Percentiles rank a stretch among this genome's conserved stretches.
Conservation (phyloP, 2,113 vertebrate species). For the zebrafish (Danio rerio) region DNA sequence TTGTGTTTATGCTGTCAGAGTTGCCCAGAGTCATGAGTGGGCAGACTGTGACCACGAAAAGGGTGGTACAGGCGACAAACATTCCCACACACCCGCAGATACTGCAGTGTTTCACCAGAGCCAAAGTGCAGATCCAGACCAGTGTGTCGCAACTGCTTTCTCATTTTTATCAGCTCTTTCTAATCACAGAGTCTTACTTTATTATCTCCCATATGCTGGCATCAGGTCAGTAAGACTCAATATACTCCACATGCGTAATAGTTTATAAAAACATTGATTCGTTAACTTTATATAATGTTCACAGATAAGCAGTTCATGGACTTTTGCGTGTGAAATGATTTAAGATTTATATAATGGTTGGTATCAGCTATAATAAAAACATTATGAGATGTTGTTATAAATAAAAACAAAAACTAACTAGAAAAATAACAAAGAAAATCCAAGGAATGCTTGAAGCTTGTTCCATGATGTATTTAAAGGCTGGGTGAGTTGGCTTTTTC, state of each 20-base stretch:
- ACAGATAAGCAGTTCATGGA: not conserved
- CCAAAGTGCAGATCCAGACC: not conserved
- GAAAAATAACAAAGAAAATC: not conserved
- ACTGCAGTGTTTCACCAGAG: not conserved
- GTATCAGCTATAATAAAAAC: not conserved
- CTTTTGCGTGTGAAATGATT: not conserved
- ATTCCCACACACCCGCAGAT: conserved; percentile 5
- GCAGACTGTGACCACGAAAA: conserved; percentile 42
- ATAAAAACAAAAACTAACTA: too few relatives aligned
- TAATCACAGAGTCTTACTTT: not conserved
- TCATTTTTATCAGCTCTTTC: not conserved
- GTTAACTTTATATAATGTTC: not conserved
- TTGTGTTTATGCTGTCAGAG: conserved; percentile 25
- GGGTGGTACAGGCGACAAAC: conserved; percentile 47
- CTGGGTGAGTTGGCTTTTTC: conserved; percentile 7
- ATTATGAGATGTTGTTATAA: not conserved
- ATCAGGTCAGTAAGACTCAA: not conserved
- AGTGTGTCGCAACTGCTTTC: not conserved
- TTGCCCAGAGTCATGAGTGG: conserved; percentile 20
- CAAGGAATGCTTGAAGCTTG: not conserved
- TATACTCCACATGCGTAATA: not conserved
- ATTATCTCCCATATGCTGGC: not conserved
- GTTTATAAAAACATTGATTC: not conserved
- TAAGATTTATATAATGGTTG: not conserved
- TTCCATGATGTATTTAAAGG: not conserved